Conservation (phyloP, 2,888 invertebrate species). For the Synergus japonicus region DNA sequence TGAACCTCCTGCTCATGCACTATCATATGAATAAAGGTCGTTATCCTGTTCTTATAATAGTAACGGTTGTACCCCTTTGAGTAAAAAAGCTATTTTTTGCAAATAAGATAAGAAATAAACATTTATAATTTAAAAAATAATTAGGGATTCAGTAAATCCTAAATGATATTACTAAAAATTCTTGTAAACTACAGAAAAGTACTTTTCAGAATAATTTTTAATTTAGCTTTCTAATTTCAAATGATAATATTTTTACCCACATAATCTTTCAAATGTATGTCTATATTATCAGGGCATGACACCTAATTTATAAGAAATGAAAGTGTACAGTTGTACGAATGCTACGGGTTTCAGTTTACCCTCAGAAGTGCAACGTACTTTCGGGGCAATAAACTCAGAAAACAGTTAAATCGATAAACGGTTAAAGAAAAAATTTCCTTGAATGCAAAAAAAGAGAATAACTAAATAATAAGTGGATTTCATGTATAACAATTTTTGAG, state of each 20-base stretch:
- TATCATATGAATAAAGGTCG: slow-evolving; percentile 32
- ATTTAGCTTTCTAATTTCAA: background rate
- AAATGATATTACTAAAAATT: background rate
- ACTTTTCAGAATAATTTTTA: background rate
- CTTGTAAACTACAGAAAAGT: background rate
- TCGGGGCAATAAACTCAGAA: slow-evolving; percentile 64
- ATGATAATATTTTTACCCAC: background rate
- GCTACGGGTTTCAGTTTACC: slow-evolving; percentile 28
- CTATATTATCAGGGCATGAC: slow-evolving; percentile 11
- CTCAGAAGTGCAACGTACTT: slow-evolving; percentile 65
- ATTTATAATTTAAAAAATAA: background rate
- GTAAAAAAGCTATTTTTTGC: background rate
- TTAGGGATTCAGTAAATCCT: background rate
- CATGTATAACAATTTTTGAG: too few relatives aligned
- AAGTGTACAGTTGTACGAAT: slow-evolving; percentile 26
- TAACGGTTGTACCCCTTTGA: background rate
- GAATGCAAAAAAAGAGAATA: slow-evolving; percentile 58
- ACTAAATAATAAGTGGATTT: slow-evolving; percentile 62
- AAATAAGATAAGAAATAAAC: background rate
- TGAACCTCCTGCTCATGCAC: slow-evolving; percentile 22
- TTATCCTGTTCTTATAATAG: slow-evolving; percentile 18
- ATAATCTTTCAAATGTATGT: background rate
- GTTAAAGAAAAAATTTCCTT: too few relatives aligned
- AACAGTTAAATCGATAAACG: too few relatives aligned
- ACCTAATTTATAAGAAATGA: background rate